These are phyloP conservation scores for Archips xylosteana DNA, from an alignment of 2,888 invertebrate genomes.

Conservation along the genomic window DNA sequence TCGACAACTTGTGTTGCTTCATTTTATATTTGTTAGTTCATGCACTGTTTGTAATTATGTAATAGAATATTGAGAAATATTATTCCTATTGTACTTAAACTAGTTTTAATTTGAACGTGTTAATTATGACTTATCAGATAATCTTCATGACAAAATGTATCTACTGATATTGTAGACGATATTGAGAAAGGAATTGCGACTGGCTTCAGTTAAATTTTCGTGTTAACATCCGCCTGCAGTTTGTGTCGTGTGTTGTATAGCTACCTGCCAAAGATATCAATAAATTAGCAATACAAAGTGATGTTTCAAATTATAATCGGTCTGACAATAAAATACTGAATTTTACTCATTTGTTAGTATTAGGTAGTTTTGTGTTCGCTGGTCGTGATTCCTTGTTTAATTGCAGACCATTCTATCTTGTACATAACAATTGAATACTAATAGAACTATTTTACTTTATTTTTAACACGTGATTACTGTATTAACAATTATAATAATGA, in stretches of 20 bases:
- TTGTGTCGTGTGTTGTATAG: constrained; percentile 29
- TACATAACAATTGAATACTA: constrained; percentile 45
- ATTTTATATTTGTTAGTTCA: constrained; percentile 53
- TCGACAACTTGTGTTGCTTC: constrained; percentile 54
- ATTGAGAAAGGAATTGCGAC: constrained; percentile 62
- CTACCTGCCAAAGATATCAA: constrained; percentile 44
- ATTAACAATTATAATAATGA: constrained; percentile 68
- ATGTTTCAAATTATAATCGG: constrained; percentile 46
- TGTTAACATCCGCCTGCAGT: constrained; percentile 24
- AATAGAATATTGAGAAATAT: constrained; percentile 40
- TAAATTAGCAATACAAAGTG: constrained; percentile 46
- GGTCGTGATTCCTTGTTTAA: constrained; percentile 60
- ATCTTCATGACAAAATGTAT: constrained; percentile 62
- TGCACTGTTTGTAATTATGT: constrained; percentile 32
- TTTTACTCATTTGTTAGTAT: constrained; percentile 47
- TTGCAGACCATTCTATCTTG: constrained; percentile 48
- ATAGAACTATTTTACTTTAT: constrained; percentile 61
- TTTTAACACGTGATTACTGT: constrained; percentile 62
- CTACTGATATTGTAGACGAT: constrained; percentile 51
- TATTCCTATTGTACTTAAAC: constrained; percentile 65
- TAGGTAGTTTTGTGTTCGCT: constrained; percentile 49
- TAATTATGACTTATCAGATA: constrained; percentile 34
- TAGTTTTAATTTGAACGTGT: constrained; percentile 40
- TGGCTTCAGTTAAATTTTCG: constrained; percentile 45
- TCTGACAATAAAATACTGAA: constrained; percentile 50